phyloP scores from a whole-genome alignment of 1,140 invertebrate genomes.

The Drosophila repleta region DNA sequence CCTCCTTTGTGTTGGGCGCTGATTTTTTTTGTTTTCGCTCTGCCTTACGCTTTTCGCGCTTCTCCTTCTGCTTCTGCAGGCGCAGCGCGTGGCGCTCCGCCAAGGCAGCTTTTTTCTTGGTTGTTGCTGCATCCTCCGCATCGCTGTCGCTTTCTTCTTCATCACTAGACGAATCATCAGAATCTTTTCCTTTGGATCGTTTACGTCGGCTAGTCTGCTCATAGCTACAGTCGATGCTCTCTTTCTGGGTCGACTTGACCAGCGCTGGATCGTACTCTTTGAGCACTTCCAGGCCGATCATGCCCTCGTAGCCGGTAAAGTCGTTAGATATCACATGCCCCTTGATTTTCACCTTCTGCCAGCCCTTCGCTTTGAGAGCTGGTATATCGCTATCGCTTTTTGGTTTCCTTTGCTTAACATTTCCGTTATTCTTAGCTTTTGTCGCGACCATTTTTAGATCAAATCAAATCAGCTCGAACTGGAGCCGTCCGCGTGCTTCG shows the following conservation, averaged over 20 bases:
- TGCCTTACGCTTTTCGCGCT: conserved; percentile 68
- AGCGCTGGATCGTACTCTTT: conserved; percentile 72
- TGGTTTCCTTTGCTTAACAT: conserved; percentile 23
- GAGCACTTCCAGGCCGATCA: conserved; percentile 80
- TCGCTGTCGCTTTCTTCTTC: conserved; percentile 55
- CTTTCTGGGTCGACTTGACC: conserved; percentile 55
- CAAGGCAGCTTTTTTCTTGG: conserved; percentile 43
- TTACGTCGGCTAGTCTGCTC: conserved; percentile 11
- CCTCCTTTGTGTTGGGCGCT: conserved; percentile 3
- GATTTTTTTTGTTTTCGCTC: conserved; percentile 47
- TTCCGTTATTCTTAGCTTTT: conserved; percentile 31
- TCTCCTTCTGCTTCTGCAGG: conserved; percentile 60
- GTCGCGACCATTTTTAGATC: conserved; percentile 12
- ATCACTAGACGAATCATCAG: conserved; percentile 29
- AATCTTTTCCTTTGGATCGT: conserved; percentile 19
- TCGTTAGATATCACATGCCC: conserved; percentile 80
- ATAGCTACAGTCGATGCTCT: not conserved
- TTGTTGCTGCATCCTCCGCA: conserved; percentile 17
- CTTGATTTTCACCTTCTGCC: conserved; percentile 82
- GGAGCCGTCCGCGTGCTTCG: conserved; percentile 55
- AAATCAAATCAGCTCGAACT: conserved; percentile 15
- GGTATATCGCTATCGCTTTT: not conserved
- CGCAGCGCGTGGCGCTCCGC: conserved; percentile 57
- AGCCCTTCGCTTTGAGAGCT: conserved; percentile 44
- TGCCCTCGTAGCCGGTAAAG: conserved; percentile 71